Conservation (phyloP, 2,797 vertebrate genomes). For the Pelodytes ibericus region DNA sequence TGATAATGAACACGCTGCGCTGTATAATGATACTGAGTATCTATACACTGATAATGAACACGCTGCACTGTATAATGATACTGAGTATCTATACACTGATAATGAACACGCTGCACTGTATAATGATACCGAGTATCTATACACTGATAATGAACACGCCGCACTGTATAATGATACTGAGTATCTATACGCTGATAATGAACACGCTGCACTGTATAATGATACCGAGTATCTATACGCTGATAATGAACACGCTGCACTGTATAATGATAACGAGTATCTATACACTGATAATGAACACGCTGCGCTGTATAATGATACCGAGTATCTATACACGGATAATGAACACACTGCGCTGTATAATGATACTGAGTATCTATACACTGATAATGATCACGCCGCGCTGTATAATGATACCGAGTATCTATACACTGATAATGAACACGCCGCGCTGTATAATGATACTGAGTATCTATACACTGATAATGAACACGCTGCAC, state of each 20-base stretch:
- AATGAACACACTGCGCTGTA: background rate
- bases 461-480: background rate
- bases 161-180: constrained; percentile 5
- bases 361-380: constrained; percentile 13
- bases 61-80: background rate
- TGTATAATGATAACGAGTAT: background rate
- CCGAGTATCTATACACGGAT: too few relatives aligned
- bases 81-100: constrained; percentile 8
- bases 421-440: background rate
- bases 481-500: background rate
- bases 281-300: constrained; percentile 9
- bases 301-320: constrained; percentile 5
- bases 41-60: constrained; percentile 10
- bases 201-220: background rate
- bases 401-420: background rate
- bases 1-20: background rate
- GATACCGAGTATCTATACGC: background rate
- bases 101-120: constrained; percentile 6
- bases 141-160: constrained; percentile 17
- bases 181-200: constrained; percentile 14
- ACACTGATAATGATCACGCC: background rate
- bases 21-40: constrained; percentile 14
- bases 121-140: background rate
- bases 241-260: constrained; percentile 1
- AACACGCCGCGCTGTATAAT: background rate